A percentile compares a stretch with the other conserved stretches of the same genome.
These are phyloP conservation scores for Crossoptilon crossoptilon DNA, from an alignment of 2,797 vertebrate genomes.

Conservation along the genomic window DNA sequence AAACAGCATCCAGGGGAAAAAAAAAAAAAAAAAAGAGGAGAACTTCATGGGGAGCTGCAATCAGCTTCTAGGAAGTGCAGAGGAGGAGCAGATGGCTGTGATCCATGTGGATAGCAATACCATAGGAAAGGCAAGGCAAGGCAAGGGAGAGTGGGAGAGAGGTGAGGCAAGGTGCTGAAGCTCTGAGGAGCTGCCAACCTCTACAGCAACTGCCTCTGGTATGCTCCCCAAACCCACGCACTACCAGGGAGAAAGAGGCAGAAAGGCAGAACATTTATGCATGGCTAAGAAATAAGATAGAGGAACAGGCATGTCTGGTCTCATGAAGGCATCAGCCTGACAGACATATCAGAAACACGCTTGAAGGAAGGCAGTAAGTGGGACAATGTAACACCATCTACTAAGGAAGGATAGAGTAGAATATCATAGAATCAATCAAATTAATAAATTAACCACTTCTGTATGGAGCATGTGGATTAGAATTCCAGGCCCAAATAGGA, in stretches of 20 bases:
- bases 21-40: neutral
- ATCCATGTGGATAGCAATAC: neutral
- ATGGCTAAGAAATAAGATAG: neutral
- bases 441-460: neutral
- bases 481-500: neutral
- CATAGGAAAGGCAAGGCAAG: neutral
- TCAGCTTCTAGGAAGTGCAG: neutral
- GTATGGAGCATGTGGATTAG: neutral
- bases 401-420: neutral
- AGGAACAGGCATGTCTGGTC: neutral
- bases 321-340: neutral
- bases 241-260: neutral
- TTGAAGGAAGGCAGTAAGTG: neutral
- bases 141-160: neutral
- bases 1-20: neutral
- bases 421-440: neutral
- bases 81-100: neutral
- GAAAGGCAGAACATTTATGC: neutral
- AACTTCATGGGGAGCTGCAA: neutral
- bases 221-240: rapidly evolving
- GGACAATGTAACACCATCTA: neutral
- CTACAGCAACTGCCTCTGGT: neutral
- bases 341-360: neutral
- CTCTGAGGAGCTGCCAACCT: neutral
- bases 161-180: neutral